Evolutionary conservation across 2,797 vertebrate genomes (phyloP).

Genomic region (Poecilia velifera): DNA sequence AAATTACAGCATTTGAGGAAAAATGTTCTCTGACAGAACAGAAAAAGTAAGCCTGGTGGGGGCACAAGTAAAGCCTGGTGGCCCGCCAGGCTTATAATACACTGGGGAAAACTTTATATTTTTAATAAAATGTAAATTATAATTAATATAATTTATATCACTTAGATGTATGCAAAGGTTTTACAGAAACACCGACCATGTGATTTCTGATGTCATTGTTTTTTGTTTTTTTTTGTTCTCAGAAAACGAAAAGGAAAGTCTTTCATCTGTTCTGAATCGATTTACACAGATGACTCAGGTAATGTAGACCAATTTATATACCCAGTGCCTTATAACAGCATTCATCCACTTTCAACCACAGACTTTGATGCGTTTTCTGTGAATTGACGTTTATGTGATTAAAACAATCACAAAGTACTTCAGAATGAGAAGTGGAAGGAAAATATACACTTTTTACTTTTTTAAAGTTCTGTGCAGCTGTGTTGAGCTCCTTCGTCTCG

Average conservation of each 20-base stretch:
- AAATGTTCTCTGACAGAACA: neutral
- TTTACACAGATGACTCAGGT: conserved; percentile 81
- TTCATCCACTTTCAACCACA: neutral
- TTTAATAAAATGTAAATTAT: neutral
- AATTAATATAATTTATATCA: neutral
- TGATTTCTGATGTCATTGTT: neutral
- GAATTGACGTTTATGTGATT: neutral
- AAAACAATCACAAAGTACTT: neutral
- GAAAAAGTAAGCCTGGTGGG: neutral
- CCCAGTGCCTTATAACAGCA: neutral
- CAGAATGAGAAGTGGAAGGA: neutral
- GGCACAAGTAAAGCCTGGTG: too few relatives aligned
- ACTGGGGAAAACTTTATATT: too few relatives aligned
- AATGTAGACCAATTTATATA: neutral
- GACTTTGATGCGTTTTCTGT: neutral
- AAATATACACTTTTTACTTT: neutral
- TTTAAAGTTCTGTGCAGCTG: neutral
- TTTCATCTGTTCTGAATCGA: conserved; percentile 79
- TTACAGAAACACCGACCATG: neutral
- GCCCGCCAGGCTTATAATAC: too few relatives aligned
- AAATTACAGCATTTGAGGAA: neutral
- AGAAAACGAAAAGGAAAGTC: conserved; percentile 78
- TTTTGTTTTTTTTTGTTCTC: neutral
- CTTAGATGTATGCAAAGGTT: neutral
- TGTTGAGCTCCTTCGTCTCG: neutral